Evolutionary conservation across 2,888 invertebrate species (phyloP), one percentile per base, ranked within the genome.

Genomic region (Choristoneura rosaceana): DNA sequence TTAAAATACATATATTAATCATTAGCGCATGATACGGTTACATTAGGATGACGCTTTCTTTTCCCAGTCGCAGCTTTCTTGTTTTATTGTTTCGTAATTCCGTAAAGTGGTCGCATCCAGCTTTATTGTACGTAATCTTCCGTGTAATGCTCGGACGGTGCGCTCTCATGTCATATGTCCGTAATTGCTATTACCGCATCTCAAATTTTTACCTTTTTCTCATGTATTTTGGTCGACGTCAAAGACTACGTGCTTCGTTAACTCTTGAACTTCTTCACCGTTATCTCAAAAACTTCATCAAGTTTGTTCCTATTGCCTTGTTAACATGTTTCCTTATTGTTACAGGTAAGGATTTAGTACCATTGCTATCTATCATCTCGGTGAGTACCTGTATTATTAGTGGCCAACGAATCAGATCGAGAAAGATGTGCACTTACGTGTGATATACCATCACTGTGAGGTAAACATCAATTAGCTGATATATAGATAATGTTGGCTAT

Each of bases 381-480:
- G 89, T 87, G 82, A 89, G 90, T 87, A 79, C 59, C 59, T 59
- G 34, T 71, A 50, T 78, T 76, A 79, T 79, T 74, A 75, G 63
- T 66, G 74, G 71, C 68, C 75, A 71, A 68, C 71, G 75, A 76
- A 69, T 68, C 64, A 74, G 67, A 69, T 74, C 67, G 60, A 58
- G 38, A 71, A 71, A 60, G 69, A 69, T 61, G 71, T 69, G 68
- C 69, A 69, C 69, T 76, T 67, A 63, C 25, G n/a, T 65, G 73
- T 70, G 73, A 70, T 76, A 79, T 74, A 81, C 80, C 81, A 80
- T 80, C 81, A 81, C 82, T 82, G 82, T 92, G 90, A 86, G 82
- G 91, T 88, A 89, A 92, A 91, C 90, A 87, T 85, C 92, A 93
- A 93, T 94, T 94, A 93, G 85, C 84, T 86, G 93, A 92, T 93